phyloP scores from a whole-genome alignment of 1,140 invertebrate species.

The Archivesica marissinica region DNA sequence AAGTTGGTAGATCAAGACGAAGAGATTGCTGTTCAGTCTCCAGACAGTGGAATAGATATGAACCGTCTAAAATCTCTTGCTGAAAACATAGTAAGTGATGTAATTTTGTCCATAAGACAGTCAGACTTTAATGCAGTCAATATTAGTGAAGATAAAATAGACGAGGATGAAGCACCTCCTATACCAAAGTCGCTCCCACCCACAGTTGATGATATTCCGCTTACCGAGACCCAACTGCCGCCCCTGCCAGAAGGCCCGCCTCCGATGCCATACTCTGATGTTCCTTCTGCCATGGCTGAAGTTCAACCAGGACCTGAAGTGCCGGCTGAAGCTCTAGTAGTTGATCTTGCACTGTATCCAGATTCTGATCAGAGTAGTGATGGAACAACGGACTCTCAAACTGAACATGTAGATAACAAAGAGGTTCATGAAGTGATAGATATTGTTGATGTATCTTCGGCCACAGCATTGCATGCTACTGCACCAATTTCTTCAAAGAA shows the following conservation, averaged over 20 bases:
- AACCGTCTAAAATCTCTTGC: constrained; percentile 33
- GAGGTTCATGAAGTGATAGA: constrained; percentile 25
- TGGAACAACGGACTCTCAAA: background rate
- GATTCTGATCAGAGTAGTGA: constrained; percentile 47
- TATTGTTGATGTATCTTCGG: constrained; percentile 33
- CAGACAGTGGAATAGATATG: constrained; percentile 9
- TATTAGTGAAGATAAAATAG: background rate
- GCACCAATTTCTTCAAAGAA: background rate
- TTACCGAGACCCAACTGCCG: background rate
- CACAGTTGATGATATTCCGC: background rate
- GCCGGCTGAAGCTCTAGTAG: background rate
- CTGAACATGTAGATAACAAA: background rate
- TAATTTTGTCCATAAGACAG: constrained; percentile 29
- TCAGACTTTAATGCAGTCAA: background rate
- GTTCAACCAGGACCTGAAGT: no score
- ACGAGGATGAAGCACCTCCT: constrained; percentile 18
- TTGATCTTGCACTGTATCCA: constrained; percentile 53
- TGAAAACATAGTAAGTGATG: constrained; percentile 45
- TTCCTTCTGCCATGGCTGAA: background rate
- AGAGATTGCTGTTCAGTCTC: background rate
- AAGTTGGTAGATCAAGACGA: background rate
- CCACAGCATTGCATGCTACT: constrained; percentile 16
- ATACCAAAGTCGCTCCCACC: background rate
- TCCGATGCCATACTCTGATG: constrained; percentile 21
- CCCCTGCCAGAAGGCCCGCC: constrained; percentile 32